Base-by-base conservation (phyloP, 2,888 invertebrate genomes). In the Drosophila paracracens region DNA sequence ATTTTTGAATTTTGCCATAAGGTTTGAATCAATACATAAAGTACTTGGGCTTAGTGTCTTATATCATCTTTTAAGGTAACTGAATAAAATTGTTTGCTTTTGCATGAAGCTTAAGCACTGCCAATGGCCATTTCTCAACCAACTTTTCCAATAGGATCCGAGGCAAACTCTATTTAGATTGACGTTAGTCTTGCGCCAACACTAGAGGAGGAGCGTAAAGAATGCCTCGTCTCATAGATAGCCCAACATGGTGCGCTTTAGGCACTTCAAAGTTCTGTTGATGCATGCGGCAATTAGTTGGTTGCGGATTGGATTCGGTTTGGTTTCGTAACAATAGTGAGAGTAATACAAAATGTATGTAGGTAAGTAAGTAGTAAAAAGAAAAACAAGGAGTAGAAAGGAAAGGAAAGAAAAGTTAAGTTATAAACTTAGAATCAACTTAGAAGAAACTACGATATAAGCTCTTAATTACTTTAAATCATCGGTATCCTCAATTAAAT, bases 401-500 rank as follows among this genome's bases (percentile, higher is more conserved):
- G 79, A 82, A 88, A 81, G 78, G 72, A 87, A 85, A 88, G 81
- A 90, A 90, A 78, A 75, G 73, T 79, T 88, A 83, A 85, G 90
- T 90, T 90, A 90, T 85, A 88, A 92, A 92, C 91, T 92, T 87
- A 92, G 79, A 83, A 79, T 78, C 88, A 93, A 93, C 92, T 93
- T 93, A 93, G 92, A 93, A 93, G 88, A 93, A 93, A 92, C 92
- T 93, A 93, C 92, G 93, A 92, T 93, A 93, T 91, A 93, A 92
- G 91, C 92, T 92, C 93, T 93, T 93, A 93, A 93, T 93, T 93
- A 93, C 93, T 93, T 93, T 93, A 93, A 93, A 93, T 93, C 93
- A 93, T 93, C 93, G 91, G 93, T 93, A 85, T 93, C 93, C 91
- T 93, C 93, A 86, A 93, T 93, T 85, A 93, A 91, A 88, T 93